phyloP scores from a whole-genome alignment of 2,113 vertebrate species.

The Tenrec ecaudatus region DNA sequence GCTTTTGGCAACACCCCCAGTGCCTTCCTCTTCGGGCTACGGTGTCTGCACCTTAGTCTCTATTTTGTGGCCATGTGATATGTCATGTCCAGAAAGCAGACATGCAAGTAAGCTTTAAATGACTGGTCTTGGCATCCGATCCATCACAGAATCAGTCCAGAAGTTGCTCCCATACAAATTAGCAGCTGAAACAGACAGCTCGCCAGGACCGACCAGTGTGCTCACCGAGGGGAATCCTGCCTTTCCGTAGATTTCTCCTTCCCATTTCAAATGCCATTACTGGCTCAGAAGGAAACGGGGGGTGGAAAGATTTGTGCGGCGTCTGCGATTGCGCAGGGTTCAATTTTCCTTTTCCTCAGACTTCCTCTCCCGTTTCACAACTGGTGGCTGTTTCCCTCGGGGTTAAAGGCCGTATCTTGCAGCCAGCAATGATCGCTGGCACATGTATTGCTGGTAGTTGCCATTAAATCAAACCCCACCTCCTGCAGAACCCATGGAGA shows the following conservation, averaged over 20 bases:
- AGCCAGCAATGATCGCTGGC: background rate
- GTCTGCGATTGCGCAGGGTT: conserved; percentile 28
- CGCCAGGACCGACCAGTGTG: background rate
- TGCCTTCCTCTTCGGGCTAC: background rate
- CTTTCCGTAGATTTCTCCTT: conserved; percentile 50
- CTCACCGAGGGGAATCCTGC: background rate
- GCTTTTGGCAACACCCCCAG: background rate
- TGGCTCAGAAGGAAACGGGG: conserved; percentile 44
- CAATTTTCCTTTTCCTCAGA: conserved; percentile 21
- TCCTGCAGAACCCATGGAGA: background rate
- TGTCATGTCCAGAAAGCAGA: conserved; percentile 40
- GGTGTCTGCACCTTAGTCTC: background rate
- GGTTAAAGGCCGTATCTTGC: background rate
- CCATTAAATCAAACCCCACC: background rate
- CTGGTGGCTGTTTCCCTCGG: background rate
- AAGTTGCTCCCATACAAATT: conserved; percentile 55
- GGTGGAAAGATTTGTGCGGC: conserved; percentile 6
- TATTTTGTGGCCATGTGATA: background rate
- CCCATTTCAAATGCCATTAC: conserved; percentile 59
- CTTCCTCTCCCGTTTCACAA: conserved; percentile 1
- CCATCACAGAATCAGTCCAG: background rate
- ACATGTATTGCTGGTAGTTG: background rate
- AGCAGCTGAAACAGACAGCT: conserved; percentile 7
- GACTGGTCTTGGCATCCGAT: conserved; percentile 54
- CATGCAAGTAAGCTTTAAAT: conserved; percentile 39